A percentile compares a stretch with the other conserved stretches of the same genome.
Evolutionary conservation across 2,113 vertebrate species (phyloP).

Genomic region (Hippocampus guttulatus): DNA sequence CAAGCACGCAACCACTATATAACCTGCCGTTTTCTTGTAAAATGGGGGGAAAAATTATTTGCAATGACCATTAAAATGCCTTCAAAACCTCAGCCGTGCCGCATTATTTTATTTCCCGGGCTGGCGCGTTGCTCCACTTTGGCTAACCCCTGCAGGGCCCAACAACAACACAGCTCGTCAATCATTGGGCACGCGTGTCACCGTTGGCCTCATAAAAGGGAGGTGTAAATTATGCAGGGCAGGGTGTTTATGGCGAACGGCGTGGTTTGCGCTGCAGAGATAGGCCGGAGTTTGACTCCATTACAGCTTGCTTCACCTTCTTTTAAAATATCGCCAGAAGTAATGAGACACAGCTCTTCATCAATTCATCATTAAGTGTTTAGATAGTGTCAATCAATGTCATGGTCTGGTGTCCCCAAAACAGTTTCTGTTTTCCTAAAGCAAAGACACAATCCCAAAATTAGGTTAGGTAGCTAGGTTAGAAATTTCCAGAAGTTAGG

Average conservation of each 20-base stretch:
- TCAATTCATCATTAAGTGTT: not conserved
- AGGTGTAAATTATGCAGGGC: slow-evolving; percentile 64
- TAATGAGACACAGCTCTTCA: not conserved
- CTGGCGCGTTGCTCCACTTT: slow-evolving; percentile 41
- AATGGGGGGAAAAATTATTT: not conserved
- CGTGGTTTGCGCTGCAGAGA: slow-evolving; percentile 22
- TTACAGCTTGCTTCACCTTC: slow-evolving; percentile 43
- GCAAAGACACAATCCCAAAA: too few species aligned
- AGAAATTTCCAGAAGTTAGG: not conserved
- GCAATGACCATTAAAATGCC: slow-evolving; percentile 19
- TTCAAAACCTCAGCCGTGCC: slow-evolving; percentile 18
- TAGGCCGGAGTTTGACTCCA: slow-evolving; percentile 63
- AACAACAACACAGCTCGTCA: slow-evolving; percentile 43
- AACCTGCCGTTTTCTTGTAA: not conserved
- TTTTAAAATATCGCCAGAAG: slow-evolving; percentile 8
- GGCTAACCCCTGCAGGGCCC: slow-evolving; percentile 34
- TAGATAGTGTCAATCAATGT: not conserved
- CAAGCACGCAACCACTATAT: not conserved
- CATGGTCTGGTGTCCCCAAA: not conserved
- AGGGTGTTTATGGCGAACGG: slow-evolving; percentile 37
- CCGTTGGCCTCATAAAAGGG: slow-evolving; percentile 62
- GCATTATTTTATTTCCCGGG: slow-evolving; percentile 23
- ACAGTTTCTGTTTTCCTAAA: too few species aligned
- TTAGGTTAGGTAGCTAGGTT: not conserved
- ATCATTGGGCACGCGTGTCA: slow-evolving; percentile 63